Evolutionary conservation across 2,113 vertebrate genomes (phyloP).

Genomic region (Pelodiscus sinensis): DNA sequence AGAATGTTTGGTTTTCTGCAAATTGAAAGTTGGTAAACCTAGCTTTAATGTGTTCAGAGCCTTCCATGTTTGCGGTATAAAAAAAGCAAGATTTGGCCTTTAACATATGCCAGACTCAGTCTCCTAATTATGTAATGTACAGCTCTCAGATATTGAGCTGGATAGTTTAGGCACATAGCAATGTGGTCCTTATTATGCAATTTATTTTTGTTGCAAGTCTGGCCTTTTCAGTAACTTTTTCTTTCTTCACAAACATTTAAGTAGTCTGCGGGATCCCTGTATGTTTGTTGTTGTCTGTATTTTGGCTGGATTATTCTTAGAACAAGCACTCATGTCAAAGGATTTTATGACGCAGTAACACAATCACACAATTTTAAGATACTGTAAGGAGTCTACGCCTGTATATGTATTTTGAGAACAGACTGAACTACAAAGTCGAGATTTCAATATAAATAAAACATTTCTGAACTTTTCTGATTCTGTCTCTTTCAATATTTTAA

Average conservation of each 20-base stretch:
- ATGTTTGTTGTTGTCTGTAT: neutral
- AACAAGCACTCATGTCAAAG: neutral
- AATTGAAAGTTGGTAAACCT: too few species aligned
- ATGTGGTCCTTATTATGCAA: neutral
- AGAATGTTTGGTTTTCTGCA: too few species aligned
- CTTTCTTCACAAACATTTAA: constrained; percentile 8
- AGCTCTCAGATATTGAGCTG: neutral
- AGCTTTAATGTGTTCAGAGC: neutral
- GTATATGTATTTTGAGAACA: neutral
- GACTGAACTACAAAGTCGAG: neutral
- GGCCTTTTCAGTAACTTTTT: constrained; percentile 16
- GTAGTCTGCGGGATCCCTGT: neutral
- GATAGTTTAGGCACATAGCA: neutral
- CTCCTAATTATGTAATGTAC: neutral
- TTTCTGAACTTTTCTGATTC: neutral
- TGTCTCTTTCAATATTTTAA: neutral
- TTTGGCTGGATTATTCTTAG: neutral
- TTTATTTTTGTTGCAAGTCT: constrained; percentile 1
- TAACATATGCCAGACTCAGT: neutral
- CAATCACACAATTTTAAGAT: neutral
- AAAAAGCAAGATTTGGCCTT: neutral
- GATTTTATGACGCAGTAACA: neutral
- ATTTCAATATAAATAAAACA: constrained; percentile 29
- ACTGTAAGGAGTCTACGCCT: neutral
- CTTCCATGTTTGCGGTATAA: neutral